Evolutionary conservation across 2,797 vertebrate species (phyloP).

Genomic region (Rhinella marina): DNA sequence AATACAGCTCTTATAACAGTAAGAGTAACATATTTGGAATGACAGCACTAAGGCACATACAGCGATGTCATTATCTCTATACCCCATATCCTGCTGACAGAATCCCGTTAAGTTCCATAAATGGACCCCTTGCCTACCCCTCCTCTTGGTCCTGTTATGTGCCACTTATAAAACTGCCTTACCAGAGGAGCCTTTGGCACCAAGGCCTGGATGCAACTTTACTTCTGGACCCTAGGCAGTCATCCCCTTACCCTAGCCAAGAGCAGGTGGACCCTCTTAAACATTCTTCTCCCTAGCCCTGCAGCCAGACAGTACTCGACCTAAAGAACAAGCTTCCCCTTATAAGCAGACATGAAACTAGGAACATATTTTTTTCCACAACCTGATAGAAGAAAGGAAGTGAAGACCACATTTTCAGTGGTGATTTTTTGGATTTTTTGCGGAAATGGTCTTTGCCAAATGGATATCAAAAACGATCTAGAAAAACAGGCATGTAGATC

Average conservation of each 20-base stretch:
- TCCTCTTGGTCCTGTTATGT: too few relatives aligned
- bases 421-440: background rate
- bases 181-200: too few relatives aligned
- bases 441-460: background rate
- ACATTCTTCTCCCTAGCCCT: background rate
- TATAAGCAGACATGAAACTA: background rate
- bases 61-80: too few relatives aligned
- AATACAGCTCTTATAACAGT: too few relatives aligned
- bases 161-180: too few relatives aligned
- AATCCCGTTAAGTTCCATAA: too few relatives aligned
- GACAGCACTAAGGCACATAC: too few relatives aligned
- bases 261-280: too few relatives aligned
- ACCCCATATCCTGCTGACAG: too few relatives aligned
- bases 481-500: constrained; percentile 35
- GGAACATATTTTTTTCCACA: background rate
- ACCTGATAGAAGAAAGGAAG: background rate
- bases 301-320: background rate
- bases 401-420: background rate
- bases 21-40: too few relatives aligned
- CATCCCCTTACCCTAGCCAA: too few relatives aligned
- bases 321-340: background rate
- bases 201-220: background rate
- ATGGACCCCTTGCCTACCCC: too few relatives aligned
- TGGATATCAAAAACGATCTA: background rate
- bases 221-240: background rate